phyloP scores from a whole-genome alignment of 2,888 invertebrate genomes.

The Macrophya annulata region DNA sequence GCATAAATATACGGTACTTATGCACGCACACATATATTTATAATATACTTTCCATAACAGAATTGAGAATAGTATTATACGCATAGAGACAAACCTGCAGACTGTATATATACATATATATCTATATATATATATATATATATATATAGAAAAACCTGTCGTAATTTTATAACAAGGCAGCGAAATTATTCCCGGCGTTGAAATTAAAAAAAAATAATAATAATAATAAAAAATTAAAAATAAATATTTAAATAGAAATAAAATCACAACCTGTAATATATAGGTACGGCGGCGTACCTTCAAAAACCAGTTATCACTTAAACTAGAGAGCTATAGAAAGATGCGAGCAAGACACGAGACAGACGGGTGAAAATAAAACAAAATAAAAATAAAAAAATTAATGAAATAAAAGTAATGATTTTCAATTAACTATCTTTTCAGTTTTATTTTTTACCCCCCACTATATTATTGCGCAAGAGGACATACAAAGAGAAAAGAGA shows the following conservation, averaged over 20 bases:
- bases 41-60: not conserved
- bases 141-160: not conserved
- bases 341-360: not conserved
- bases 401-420: constrained; percentile 12
- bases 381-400: not conserved
- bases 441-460: not conserved
- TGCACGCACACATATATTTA: not conserved
- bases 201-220: not conserved
- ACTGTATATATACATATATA: not conserved
- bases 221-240: not conserved
- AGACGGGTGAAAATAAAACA: not conserved
- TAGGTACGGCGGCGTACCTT: not conserved
- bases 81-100: too few species aligned
- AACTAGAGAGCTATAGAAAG: not conserved
- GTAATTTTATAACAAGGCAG: constrained; percentile 10
- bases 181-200: not conserved
- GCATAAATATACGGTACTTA: constrained; percentile 21
- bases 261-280: constrained; percentile 1
- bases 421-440: not conserved
- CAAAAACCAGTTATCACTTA: not conserved
- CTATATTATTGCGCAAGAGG: not conserved
- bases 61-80: not conserved
- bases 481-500: not conserved
- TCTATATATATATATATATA: not conserved
- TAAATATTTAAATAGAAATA: not conserved